Conservation (phyloP, 2,888 invertebrate species). For the Tetragonisca angustula region DNA sequence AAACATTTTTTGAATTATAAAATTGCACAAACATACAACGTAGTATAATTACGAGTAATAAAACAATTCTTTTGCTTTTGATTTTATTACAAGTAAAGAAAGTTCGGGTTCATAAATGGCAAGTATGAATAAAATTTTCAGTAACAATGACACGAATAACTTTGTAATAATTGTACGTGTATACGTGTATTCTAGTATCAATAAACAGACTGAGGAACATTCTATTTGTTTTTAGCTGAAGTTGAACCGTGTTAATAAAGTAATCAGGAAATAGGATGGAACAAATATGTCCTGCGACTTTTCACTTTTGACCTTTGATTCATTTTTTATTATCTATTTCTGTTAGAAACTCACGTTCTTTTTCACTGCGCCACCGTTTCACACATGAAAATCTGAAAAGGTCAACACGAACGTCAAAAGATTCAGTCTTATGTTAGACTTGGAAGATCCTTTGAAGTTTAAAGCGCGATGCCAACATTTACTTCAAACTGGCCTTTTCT, state of each 20-base stretch:
- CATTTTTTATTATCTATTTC: not conserved
- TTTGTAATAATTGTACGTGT: not conserved
- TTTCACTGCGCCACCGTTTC: not conserved
- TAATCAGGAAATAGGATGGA: not conserved
- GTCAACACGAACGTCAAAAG: constrained; percentile 1
- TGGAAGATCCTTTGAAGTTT: not conserved
- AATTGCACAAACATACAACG: too few relatives aligned
- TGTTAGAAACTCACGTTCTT: not conserved
- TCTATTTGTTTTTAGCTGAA: not conserved
- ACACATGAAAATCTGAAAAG: not conserved
- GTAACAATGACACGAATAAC: not conserved
- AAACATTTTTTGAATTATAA: too few relatives aligned
- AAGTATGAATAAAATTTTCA: not conserved
- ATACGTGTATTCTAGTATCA: not conserved
- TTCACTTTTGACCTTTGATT: not conserved
- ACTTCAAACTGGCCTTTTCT: not conserved
- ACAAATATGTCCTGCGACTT: not conserved
- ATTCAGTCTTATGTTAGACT: not conserved
- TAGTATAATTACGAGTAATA: too few relatives aligned
- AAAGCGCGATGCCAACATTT: not conserved
- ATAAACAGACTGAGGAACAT: not conserved
- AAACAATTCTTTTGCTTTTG: not conserved
- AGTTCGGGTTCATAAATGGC: rapidly evolving
- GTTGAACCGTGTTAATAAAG: not conserved
- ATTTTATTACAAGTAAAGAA: not conserved